Conservation (phyloP, 2,888 invertebrate species). For the Entomobrya multifasciata region DNA sequence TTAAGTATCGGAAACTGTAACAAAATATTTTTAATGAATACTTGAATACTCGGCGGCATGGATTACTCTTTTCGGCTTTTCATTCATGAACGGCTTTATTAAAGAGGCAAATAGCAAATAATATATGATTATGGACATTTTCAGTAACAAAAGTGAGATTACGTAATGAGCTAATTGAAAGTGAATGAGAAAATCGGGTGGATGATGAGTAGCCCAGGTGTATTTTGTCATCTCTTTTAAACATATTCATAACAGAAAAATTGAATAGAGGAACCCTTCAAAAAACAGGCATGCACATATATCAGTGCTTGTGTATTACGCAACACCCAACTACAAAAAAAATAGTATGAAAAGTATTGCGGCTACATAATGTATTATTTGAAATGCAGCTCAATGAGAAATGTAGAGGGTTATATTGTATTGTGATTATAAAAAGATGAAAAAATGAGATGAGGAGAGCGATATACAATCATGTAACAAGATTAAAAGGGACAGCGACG, state of each 20-base stretch:
- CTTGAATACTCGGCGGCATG: conserved; percentile 5
- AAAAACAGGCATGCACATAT: no score
- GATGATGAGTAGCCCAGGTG: conserved; percentile 10
- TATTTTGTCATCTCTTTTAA: conserved; percentile 1
- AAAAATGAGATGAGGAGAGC: not conserved
- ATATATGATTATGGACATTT: no score
- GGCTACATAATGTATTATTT: no score
- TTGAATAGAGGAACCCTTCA: not conserved
- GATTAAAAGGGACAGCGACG: conserved; percentile 35
- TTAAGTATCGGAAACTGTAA: conserved; percentile 32
- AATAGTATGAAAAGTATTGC: no score
- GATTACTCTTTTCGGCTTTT: not conserved
- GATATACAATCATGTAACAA: conserved; percentile 44
- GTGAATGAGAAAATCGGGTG: conserved; percentile 21
- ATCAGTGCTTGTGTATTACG: not conserved
- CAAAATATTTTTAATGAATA: conserved; percentile 33
- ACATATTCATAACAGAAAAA: no score
- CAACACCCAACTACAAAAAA: no score
- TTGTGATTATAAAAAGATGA: no score
- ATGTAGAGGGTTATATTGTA: no score
- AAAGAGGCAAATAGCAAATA: not conserved
- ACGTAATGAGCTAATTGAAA: conserved; percentile 62
- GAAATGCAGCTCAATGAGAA: no score
- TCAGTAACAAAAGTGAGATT: conserved; percentile 21
- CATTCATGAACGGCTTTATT: not conserved